Evolutionary conservation across 2,888 invertebrate genomes (phyloP).

Genomic region (Tipula lateralis): DNA sequence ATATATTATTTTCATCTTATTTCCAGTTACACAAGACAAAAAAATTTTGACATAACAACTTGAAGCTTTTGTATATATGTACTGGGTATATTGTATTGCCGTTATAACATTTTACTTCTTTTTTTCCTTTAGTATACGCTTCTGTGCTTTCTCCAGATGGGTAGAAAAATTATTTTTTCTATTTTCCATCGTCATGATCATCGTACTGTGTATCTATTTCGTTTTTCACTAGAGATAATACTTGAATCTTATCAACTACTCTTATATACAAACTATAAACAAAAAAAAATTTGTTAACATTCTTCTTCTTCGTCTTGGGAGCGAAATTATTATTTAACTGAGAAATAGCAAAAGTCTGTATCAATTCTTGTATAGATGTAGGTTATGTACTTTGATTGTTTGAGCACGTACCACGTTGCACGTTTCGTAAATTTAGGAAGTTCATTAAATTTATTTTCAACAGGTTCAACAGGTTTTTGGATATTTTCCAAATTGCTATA

Average conservation of each 20-base stretch:
- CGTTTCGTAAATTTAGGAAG: neutral
- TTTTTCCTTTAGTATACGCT: neutral
- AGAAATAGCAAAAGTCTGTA: neutral
- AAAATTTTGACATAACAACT: constrained; percentile 13
- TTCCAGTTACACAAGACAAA: neutral
- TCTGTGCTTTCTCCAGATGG: neutral
- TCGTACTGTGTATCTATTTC: neutral
- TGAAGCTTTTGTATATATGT: neutral
- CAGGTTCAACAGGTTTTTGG: neutral
- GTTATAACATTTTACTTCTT: neutral
- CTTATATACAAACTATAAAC: neutral
- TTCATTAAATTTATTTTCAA: neutral
- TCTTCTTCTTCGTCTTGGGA: neutral
- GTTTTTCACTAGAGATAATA: neutral
- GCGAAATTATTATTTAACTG: neutral
- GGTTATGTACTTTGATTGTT: neutral
- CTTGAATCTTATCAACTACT: neutral
- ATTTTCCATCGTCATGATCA: neutral
- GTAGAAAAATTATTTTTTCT: neutral
- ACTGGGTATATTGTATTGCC: neutral
- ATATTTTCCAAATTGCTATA: neutral
- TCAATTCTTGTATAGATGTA: no score
- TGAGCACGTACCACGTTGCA: neutral
- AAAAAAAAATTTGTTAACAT: neutral
- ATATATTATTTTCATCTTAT: constrained; percentile 3